Percentiles rank a stretch among this genome's conserved stretches.
These are phyloP conservation scores for Tenebrio molitor DNA, from an alignment of 1,140 invertebrate species.

Conservation along the genomic window DNA sequence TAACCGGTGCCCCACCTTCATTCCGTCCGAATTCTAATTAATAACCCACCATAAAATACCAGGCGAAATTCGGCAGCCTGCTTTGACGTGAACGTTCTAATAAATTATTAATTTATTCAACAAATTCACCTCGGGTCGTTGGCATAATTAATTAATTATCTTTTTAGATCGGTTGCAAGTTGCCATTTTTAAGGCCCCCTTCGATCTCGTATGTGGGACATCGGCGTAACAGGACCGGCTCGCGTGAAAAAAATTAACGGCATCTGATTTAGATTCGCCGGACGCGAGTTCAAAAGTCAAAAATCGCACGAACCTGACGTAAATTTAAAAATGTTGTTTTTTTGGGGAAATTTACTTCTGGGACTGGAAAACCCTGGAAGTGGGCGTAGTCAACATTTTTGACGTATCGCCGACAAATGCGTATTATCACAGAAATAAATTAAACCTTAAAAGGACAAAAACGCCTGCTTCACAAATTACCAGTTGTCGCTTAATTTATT, in stretches of 20 bases:
- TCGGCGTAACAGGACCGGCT: background rate
- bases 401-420: no score
- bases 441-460: no score
- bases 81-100: slow-evolving; percentile 35
- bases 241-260: background rate
- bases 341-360: no score
- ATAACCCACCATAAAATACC: slow-evolving; percentile 33
- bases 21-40: slow-evolving; percentile 28
- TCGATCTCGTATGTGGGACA: slow-evolving; percentile 13
- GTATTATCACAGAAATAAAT: no score
- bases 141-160: slow-evolving; percentile 36
- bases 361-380: no score
- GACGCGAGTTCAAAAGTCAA: no score
- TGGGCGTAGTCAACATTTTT: no score
- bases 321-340: no score
- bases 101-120: slow-evolving; percentile 39
- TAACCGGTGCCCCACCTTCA: slow-evolving; percentile 4
- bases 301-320: no score
- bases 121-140: slow-evolving; percentile 34
- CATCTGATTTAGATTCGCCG: no score
- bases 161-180: slow-evolving; percentile 19
- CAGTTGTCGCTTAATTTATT: no score
- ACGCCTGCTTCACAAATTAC: no score
- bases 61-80: slow-evolving; percentile 31
- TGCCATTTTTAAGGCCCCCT: slow-evolving; percentile 20